Evolutionary conservation across 1,140 invertebrate species (phyloP).

Genomic region (Plectus sambesii): DNA sequence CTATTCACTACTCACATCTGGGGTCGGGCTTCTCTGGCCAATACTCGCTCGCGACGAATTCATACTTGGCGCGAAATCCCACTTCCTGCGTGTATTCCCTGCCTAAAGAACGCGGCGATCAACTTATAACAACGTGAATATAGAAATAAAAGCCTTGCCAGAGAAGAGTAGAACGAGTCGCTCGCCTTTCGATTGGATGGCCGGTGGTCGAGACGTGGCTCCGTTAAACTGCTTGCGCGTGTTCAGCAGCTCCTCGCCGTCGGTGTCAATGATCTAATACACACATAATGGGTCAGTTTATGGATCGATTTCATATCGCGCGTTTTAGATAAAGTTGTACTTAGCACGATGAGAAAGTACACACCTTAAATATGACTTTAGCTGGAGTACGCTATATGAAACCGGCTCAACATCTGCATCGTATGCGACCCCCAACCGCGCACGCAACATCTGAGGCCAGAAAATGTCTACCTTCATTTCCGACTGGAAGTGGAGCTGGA

Average conservation of each 20-base stretch:
- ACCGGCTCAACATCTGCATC: no score
- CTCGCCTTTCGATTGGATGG: conserved; percentile 20
- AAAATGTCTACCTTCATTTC: conserved; percentile 27
- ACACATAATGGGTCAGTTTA: conserved; percentile 6
- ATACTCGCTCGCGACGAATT: conserved; percentile 22
- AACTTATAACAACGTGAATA: conserved; percentile 5
- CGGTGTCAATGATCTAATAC: conserved; percentile 25
- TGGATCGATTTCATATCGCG: background rate
- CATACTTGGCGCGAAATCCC: conserved; percentile 29
- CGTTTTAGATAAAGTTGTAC: conserved; percentile 9
- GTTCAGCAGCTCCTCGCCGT: conserved; percentile 29
- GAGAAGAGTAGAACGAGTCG: no score
- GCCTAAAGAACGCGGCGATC: conserved; percentile 21
- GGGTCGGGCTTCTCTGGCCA: conserved; percentile 28
- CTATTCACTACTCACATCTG: conserved; percentile 20
- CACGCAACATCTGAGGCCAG: background rate
- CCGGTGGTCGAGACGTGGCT: conserved; percentile 28
- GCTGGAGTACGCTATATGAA: no score
- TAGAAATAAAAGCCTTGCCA: background rate
- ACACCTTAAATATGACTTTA: no score
- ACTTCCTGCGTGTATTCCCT: conserved; percentile 29
- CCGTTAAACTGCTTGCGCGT: conserved; percentile 26
- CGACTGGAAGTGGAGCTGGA: conserved; percentile 31
- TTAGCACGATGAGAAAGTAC: no score
- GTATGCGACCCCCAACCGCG: no score